Evolutionary conservation across 2,113 vertebrate genomes (phyloP).

Genomic region (Protobothrops mucrosquamatus): DNA sequence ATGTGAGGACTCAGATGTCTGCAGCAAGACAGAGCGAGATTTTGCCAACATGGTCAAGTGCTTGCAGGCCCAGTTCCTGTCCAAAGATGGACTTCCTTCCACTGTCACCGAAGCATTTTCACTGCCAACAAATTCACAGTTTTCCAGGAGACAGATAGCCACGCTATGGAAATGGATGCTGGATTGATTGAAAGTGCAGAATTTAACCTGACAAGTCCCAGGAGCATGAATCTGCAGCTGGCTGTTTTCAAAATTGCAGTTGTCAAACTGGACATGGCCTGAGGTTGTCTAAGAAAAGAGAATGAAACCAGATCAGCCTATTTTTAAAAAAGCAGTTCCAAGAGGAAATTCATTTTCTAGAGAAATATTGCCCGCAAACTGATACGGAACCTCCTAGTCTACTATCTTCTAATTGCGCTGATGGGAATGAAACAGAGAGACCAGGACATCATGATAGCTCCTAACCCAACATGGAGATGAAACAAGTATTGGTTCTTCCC

Average conservation of each 20-base stretch:
- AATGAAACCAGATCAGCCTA: slow-evolving; percentile 22
- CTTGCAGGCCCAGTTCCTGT: slow-evolving; percentile 89
- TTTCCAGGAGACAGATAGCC: slow-evolving; percentile 83
- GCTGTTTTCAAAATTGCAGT: slow-evolving; percentile 87
- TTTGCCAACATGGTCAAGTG: slow-evolving; percentile 78
- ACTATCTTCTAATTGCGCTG: background rate
- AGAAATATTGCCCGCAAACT: background rate
- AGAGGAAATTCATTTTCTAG: background rate
- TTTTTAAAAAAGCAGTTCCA: background rate
- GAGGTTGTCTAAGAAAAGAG: slow-evolving; percentile 75
- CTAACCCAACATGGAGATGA: background rate
- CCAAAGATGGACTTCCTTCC: slow-evolving; percentile 82
- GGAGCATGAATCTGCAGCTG: slow-evolving; percentile 85
- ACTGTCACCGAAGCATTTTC: slow-evolving; percentile 86
- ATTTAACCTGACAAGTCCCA: slow-evolving; percentile 87
- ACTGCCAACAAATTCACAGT: slow-evolving; percentile 87
- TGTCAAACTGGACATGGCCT: slow-evolving; percentile 87
- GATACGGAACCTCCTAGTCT: background rate
- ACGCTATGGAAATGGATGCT: slow-evolving; percentile 81
- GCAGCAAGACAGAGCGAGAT: slow-evolving; percentile 60
- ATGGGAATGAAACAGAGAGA: background rate
- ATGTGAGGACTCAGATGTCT: slow-evolving; percentile 17
- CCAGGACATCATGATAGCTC: background rate
- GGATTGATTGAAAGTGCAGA: slow-evolving; percentile 87
- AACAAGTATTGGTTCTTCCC: background rate